Evolutionary conservation across 2,888 invertebrate genomes (phyloP).

Genomic region (Heteromurus nitidus): DNA sequence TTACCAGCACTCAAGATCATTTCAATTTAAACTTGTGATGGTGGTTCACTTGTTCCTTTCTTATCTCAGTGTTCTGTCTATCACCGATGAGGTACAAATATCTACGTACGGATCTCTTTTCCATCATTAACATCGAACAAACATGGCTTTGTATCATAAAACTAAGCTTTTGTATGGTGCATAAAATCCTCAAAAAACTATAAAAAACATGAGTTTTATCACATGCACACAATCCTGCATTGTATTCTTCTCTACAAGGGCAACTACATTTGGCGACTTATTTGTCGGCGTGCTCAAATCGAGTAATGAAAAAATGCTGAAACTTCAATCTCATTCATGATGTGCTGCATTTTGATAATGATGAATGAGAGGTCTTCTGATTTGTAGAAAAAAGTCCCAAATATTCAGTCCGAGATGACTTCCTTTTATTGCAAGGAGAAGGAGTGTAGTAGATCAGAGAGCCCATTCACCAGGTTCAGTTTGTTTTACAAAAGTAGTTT

Average conservation of each 20-base stretch:
- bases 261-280: conserved; percentile 27
- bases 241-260: conserved; percentile 37
- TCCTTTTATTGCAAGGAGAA: conserved; percentile 36
- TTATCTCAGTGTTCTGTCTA: conserved; percentile 1
- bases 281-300: conserved; percentile 22
- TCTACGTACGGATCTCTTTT: conserved; percentile 3
- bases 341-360: conserved; percentile 28
- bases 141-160: conserved; percentile 8
- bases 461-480: too few relatives aligned
- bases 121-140: conserved; percentile 17
- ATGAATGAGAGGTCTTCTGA: conserved; percentile 41
- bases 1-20: neutral
- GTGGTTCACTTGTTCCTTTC: conserved; percentile 16
- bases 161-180: too few relatives aligned
- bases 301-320: conserved; percentile 12
- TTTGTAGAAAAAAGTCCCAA: conserved; percentile 23
- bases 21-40: conserved; percentile 18
- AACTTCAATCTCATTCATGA: neutral
- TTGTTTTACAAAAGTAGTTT: conserved; percentile 30
- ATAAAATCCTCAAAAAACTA: too few relatives aligned
- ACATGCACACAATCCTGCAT: neutral
- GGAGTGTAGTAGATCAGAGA: neutral
- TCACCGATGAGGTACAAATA: conserved; percentile 6
- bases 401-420: conserved; percentile 38
- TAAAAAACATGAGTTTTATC: neutral